phyloP scores from a whole-genome alignment of 2,113 vertebrate species.

The Chaetodon auriga region DNA sequence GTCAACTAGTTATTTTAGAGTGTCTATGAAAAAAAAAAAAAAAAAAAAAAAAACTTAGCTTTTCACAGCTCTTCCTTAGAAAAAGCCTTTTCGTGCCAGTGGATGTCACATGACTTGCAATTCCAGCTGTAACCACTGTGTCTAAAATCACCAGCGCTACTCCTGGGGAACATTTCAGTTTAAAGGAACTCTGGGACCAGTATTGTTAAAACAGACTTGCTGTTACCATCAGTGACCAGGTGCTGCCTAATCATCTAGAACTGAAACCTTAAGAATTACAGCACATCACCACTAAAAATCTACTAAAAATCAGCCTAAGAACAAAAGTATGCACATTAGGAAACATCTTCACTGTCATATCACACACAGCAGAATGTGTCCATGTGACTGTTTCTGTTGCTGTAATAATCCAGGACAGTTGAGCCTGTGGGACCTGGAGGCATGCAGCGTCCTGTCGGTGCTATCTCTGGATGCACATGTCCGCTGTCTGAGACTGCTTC shows the following conservation, averaged over 20 bases:
- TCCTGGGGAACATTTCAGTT: too few species aligned
- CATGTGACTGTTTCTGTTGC: not conserved
- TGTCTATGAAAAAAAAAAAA: too few species aligned
- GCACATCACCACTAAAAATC: not conserved
- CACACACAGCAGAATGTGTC: not conserved
- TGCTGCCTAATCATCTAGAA: not conserved
- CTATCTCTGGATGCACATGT: conserved; percentile 77
- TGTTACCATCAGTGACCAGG: not conserved
- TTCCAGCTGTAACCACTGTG: too few species aligned
- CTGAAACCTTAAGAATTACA: not conserved
- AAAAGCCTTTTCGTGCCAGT: too few species aligned
- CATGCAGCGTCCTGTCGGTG: conserved; percentile 57
- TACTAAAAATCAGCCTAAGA: not conserved
- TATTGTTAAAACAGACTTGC: too few species aligned
- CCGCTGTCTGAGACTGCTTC: conserved; percentile 60
- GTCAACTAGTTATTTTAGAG: too few species aligned
- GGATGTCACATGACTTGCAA: too few species aligned
- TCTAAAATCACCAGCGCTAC: too few species aligned
- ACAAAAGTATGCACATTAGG: not conserved
- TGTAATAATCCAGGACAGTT: conserved; percentile 47
- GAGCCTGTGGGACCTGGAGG: conserved; percentile 77
- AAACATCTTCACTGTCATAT: not conserved
- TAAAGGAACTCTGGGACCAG: too few species aligned
- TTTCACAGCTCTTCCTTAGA: too few species aligned
- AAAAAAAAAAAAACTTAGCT: too few species aligned